Evolutionary conservation across 23 tunicate species (phyloP).

Genomic region (Clavelina lepadiformis): DNA sequence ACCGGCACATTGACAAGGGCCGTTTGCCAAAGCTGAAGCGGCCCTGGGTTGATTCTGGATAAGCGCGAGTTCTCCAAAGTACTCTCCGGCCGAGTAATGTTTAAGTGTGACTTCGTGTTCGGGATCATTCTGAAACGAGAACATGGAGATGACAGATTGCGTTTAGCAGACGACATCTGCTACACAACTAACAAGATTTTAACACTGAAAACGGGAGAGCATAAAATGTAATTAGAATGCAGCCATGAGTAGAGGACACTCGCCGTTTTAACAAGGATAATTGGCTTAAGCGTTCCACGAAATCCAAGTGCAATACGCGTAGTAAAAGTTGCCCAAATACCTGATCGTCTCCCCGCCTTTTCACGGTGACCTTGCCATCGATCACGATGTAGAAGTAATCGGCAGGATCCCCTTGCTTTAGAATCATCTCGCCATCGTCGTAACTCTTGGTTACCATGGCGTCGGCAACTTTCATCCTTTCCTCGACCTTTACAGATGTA

Average conservation of each 20-base stretch:
- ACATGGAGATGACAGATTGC: neutral
- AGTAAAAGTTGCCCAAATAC: constrained; percentile 7
- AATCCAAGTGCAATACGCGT: neutral
- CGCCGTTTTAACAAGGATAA: too few relatives aligned
- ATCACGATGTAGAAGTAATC: constrained; percentile 80
- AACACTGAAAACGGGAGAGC: too few relatives aligned
- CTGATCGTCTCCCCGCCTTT: constrained; percentile 74
- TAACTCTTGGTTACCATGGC: constrained; percentile 66
- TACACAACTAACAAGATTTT: neutral
- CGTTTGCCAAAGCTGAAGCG: constrained; percentile 85
- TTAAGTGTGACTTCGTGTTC: constrained; percentile 62
- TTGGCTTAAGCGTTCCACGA: neutral
- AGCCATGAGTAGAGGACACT: too few relatives aligned
- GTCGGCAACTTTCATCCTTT: constrained; percentile 91
- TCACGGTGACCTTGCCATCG: constrained; percentile 61
- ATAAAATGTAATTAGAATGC: too few relatives aligned
- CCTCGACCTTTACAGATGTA: constrained; percentile 46
- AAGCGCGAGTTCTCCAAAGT: constrained; percentile 95
- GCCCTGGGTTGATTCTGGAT: constrained; percentile 89
- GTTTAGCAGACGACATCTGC: neutral
- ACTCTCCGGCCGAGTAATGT: constrained; percentile 58
- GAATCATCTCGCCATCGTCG: constrained; percentile 67
- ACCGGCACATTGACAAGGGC: constrained; percentile 85
- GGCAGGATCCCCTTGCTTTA: constrained; percentile 77
- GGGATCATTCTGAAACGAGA: too few relatives aligned